Conservation (phyloP, 2,113 vertebrate species). For the Indri indri region DNA sequence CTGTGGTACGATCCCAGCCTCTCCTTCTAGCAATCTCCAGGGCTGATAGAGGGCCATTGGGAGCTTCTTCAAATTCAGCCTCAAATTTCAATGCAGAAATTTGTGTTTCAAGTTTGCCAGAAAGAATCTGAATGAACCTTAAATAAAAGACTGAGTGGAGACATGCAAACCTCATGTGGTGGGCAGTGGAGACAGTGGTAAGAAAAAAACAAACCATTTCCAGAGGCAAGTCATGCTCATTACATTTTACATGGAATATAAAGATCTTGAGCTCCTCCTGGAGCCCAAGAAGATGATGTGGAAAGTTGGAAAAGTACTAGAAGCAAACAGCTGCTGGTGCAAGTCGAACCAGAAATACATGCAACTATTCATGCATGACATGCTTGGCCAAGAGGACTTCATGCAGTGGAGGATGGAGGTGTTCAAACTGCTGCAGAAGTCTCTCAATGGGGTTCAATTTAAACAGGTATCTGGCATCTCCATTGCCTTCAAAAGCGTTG, state of each 20-base stretch:
- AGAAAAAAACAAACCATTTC: neutral
- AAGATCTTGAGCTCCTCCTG: conserved; percentile 90
- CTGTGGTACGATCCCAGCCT: neutral
- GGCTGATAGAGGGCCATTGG: neutral
- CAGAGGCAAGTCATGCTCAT: conserved; percentile 67
- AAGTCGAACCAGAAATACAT: conserved; percentile 90
- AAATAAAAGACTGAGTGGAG: neutral
- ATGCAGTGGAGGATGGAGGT: neutral
- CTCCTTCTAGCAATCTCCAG: neutral
- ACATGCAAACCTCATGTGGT: neutral
- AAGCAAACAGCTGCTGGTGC: conserved; percentile 92
- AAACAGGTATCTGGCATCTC: conserved; percentile 91
- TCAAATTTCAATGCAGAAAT: neutral
- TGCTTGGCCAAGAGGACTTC: conserved; percentile 83
- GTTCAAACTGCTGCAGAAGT: conserved; percentile 85
- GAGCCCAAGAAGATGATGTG: conserved; percentile 91
- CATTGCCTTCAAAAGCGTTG: conserved; percentile 94
- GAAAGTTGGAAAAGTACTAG: conserved; percentile 91
- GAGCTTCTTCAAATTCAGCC: neutral
- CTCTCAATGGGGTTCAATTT: conserved; percentile 92
- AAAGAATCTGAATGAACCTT: neutral
- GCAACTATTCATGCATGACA: conserved; percentile 87
- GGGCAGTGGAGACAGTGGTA: neutral
- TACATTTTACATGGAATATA: conserved; percentile 85
- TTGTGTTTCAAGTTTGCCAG: neutral